These are phyloP conservation scores for Cryptomyrus ogoouensis DNA, from an alignment of 2,113 vertebrate genomes.

Conservation along the genomic window DNA sequence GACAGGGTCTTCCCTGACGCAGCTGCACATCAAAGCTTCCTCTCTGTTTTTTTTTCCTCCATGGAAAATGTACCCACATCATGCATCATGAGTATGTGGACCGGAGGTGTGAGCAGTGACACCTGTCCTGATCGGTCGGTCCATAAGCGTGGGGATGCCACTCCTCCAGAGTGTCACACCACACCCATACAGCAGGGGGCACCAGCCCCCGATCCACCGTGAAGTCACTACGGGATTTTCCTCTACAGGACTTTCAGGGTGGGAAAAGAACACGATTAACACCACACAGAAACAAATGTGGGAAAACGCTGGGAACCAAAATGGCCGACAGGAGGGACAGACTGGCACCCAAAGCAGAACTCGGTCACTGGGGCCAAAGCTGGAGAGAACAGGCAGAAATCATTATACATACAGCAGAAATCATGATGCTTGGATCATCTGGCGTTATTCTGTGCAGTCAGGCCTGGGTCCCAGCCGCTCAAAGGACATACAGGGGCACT, in stretches of 20 bases:
- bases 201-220: neutral
- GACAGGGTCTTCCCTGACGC: conserved; percentile 26
- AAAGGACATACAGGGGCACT: neutral
- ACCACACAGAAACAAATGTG: neutral
- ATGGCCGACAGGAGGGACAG: neutral
- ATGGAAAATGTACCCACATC: neutral
- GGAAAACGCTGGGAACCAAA: neutral
- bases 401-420: neutral
- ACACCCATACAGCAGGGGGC: neutral
- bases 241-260: neutral
- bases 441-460: neutral
- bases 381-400: neutral
- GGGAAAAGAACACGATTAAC: neutral
- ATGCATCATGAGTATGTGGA: neutral
- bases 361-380: neutral
- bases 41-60: neutral
- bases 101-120: neutral
- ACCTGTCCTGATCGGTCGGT: neutral
- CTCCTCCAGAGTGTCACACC: neutral
- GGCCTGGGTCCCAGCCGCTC: neutral
- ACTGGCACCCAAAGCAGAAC: neutral
- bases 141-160: neutral
- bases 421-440: neutral
- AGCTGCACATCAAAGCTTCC: neutral
- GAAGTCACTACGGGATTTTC: neutral